Base-by-base conservation (phyloP, 1,140 invertebrate species). In the Halyomorpha halys region DNA sequence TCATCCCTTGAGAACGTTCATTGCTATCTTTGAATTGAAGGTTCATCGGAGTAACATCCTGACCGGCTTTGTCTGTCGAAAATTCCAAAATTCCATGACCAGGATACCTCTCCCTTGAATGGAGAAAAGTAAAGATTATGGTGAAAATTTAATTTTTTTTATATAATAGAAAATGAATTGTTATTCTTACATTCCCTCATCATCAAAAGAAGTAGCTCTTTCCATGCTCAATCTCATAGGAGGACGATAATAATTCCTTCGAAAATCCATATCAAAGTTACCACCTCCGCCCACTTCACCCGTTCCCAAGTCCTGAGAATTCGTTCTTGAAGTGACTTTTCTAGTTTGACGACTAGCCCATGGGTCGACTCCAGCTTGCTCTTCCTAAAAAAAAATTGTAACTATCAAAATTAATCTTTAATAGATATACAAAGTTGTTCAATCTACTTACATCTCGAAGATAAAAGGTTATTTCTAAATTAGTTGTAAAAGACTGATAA, bases 381-480 rank as follows among this genome's bases (percentile, higher is more conserved):
- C 85, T 66, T 86, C 84, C 84, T 87, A 45, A 51, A 30, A 53
- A 27, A 14, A 30, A 63, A 30, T 61, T 3, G n/a, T 27, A 27
- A n/a, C 5, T 4, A 49, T n/a, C 47, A 49, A n/a, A 49, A 49
- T 49, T 3, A 4, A 30, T 30, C 27, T 30, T 30, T 3, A 30
- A 4, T 30, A 30, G 27, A 30, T 30, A 30, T 30, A 30, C 27
- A 30, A 30, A 30, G 3, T 30, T 30, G 27, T 30, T 30, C 27
- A 8, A 30, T 30, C 27, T 30, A 67, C 86, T 90, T 76, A 94
- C 94, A 77, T 97, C 94, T 81, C 94, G 80, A 78, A 98, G 85
- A 74, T 96, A 94, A 75, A 95, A 98, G 1, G 96, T 97, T 54
- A 99, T 92, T 72, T 95, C 91, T 68, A 99, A 79, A 79, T 97